Percentiles rank a stretch among this genome's conserved stretches.
Conservation (phyloP, 37 sponge, comb jelly and placozoan species). For the Spongilla lacustris region DNA sequence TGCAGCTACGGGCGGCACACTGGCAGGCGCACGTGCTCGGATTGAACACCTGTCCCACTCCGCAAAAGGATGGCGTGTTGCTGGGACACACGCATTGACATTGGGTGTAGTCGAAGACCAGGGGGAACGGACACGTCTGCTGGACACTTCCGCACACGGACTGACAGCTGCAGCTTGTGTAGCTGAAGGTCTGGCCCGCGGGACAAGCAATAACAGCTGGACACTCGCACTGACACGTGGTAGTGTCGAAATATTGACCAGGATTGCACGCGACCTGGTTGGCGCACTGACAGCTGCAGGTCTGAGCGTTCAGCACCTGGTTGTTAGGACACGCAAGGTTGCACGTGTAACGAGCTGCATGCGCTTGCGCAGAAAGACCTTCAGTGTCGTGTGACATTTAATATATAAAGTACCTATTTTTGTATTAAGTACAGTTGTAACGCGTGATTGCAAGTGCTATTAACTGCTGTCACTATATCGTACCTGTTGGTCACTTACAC, state of each 20-base stretch:
- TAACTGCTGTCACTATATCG: too few relatives aligned
- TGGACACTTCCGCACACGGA: not conserved
- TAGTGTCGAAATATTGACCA: not conserved
- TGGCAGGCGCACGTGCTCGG: slow-evolving; percentile 52
- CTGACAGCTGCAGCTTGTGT: not conserved
- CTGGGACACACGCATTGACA: not conserved
- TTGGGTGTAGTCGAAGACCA: not conserved
- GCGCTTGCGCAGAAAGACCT: too few relatives aligned
- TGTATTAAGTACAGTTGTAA: too few relatives aligned
- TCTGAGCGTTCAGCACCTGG: not conserved
- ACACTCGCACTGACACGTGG: not conserved
- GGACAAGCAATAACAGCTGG: not conserved
- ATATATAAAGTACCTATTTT: too few relatives aligned
- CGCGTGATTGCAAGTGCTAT: too few relatives aligned
- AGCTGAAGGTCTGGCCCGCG: not conserved
- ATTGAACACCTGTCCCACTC: not conserved
- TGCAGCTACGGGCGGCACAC: slow-evolving; percentile 10
- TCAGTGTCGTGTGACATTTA: too few relatives aligned
- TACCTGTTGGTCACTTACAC: too few relatives aligned
- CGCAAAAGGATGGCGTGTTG: not conserved
- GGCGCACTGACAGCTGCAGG: not conserved
- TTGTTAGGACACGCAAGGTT: not conserved
- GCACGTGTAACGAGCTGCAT: too few relatives aligned
- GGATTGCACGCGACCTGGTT: not conserved
- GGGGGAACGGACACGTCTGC: not conserved